phyloP scores from a whole-genome alignment of 2,797 vertebrate species.

The Brotula barbata region DNA sequence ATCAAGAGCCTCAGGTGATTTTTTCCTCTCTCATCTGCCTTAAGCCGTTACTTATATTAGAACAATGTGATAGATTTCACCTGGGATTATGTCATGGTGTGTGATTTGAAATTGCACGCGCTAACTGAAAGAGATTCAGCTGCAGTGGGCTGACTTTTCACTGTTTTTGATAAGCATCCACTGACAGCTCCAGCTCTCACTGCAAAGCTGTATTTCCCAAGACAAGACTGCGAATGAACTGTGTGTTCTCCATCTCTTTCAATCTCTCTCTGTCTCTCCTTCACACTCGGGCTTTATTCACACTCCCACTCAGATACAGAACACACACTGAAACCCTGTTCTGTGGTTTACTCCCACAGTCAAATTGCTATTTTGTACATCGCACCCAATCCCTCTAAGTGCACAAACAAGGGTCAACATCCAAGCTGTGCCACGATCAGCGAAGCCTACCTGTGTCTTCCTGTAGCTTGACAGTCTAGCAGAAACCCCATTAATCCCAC shows the following conservation, averaged over 20 bases:
- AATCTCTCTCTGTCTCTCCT: slow-evolving; percentile 10
- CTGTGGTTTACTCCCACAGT: slow-evolving; percentile 20
- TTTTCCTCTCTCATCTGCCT: neutral
- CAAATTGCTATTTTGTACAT: slow-evolving; percentile 27
- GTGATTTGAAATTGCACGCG: slow-evolving; percentile 34
- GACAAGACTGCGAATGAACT: slow-evolving; percentile 43
- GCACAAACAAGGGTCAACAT: slow-evolving; percentile 55
- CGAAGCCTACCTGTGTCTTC: slow-evolving; percentile 65
- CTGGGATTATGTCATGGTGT: slow-evolving; percentile 13
- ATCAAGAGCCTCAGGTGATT: neutral
- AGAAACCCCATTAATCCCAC: slow-evolving; percentile 70
- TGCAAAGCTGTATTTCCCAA: slow-evolving; percentile 54
- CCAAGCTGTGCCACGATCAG: slow-evolving; percentile 49
- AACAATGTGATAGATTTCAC: neutral
- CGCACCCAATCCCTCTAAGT: slow-evolving; percentile 5
- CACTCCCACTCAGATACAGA: slow-evolving; percentile 35
- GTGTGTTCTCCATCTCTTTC: slow-evolving; percentile 4
- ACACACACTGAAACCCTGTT: slow-evolving; percentile 29
- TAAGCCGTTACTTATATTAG: neutral
- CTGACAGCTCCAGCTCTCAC: slow-evolving; percentile 58
- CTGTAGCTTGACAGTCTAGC: slow-evolving; percentile 53
- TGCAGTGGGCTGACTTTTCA: slow-evolving; percentile 50
- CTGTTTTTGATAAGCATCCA: slow-evolving; percentile 68
- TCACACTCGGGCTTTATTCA: slow-evolving; percentile 8
- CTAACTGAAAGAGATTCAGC: slow-evolving; percentile 22